Evolutionary conservation across 2,797 vertebrate genomes (phyloP).

Genomic region (Artibeus lituratus): DNA sequence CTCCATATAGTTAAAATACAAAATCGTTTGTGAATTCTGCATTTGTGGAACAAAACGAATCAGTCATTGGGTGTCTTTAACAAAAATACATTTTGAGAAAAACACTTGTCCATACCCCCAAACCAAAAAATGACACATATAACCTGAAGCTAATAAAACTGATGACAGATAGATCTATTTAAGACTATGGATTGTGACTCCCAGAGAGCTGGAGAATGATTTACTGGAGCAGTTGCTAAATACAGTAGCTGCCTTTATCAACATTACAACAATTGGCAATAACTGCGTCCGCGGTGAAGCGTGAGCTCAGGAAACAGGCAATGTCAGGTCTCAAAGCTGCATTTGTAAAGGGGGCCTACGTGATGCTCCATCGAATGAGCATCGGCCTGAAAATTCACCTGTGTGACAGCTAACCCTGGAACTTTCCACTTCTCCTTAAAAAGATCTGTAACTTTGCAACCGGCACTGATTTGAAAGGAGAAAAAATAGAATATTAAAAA

Average conservation of each 20-base stretch:
- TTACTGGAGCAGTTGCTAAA: constrained; percentile 28
- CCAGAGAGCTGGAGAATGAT: constrained; percentile 31
- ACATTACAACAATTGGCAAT: background rate
- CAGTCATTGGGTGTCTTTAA: background rate
- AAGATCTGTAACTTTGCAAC: background rate
- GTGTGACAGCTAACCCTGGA: background rate
- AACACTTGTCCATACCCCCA: background rate
- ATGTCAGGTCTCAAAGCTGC: background rate
- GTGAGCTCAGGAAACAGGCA: constrained; percentile 14
- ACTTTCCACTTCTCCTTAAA: constrained; percentile 10
- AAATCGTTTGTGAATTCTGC: background rate
- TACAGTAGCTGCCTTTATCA: background rate
- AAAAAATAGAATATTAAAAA: background rate
- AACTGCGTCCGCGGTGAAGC: background rate
- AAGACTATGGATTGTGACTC: constrained; percentile 8
- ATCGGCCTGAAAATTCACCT: background rate
- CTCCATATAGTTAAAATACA: background rate
- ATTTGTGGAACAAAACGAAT: background rate
- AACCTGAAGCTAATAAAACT: constrained; percentile 29
- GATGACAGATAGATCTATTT: constrained; percentile 53
- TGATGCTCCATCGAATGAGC: background rate
- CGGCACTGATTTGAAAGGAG: background rate
- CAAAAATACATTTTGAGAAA: constrained; percentile 1
- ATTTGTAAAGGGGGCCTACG: background rate
- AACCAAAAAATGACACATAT: background rate